Conservation (phyloP, 1,140 invertebrate genomes). For the Zelostemma sp. region DNA sequence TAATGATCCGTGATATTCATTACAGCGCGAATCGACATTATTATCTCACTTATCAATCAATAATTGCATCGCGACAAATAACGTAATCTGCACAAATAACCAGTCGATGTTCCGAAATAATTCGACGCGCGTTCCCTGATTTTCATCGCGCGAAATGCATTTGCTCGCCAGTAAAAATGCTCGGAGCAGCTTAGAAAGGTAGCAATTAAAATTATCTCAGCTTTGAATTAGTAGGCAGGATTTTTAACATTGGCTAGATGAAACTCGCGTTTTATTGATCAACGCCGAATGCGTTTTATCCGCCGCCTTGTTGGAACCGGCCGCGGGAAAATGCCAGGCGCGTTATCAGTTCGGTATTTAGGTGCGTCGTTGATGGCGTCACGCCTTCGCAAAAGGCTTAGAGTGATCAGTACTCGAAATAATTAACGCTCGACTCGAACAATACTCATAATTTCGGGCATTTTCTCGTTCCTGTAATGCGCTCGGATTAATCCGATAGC, state of each 20-base stretch:
- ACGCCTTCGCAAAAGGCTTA: neutral
- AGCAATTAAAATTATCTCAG: too few species aligned
- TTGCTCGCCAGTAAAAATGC: too few species aligned
- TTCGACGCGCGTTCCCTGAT: too few species aligned
- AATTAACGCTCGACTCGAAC: neutral
- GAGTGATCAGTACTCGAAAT: conserved; percentile 1
- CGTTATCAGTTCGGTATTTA: neutral
- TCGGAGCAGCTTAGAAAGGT: too few species aligned
- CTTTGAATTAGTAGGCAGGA: too few species aligned
- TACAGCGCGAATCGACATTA: conserved; percentile 27
- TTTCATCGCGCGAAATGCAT: too few species aligned
- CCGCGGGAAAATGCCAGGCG: neutral
- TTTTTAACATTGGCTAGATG: too few species aligned
- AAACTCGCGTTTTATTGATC: too few species aligned
- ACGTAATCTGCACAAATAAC: too few species aligned
- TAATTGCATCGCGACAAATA: too few species aligned
- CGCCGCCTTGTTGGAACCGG: neutral
- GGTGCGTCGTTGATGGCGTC: neutral
- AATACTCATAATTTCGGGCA: neutral
- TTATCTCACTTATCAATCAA: neutral
- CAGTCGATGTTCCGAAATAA: too few species aligned
- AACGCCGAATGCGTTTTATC: too few species aligned
- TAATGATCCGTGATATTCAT: conserved; percentile 43
- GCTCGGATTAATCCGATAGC: neutral
- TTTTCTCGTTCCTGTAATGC: neutral